Evolutionary conservation across 2,797 vertebrate genomes (phyloP), one percentile per base, ranked within the genome.

Genomic region (Smutsia gigantea): DNA sequence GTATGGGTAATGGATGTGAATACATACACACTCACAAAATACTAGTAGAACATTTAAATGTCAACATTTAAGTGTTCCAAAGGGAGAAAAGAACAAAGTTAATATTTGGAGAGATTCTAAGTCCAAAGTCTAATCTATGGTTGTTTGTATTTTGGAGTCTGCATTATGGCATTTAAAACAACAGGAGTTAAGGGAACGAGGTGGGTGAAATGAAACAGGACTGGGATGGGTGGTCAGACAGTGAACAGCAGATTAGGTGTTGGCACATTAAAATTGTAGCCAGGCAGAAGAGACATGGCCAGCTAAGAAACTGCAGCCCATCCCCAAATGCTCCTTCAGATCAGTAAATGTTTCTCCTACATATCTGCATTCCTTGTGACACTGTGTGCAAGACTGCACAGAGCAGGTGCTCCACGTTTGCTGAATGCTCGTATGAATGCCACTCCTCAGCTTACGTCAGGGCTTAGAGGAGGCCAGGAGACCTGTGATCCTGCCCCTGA

Each of bases 61-160:
- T 91, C 18, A 4, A 68, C 46, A 55, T 51, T 55, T 68, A 77
- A 93, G 42, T 81, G 84, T 72, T 87, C 79, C 57, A 85, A 89
- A 77, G 37, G 61, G 31, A 93, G 23, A 34, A 72, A 57, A 90
- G 55, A 84, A 63, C 66, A 75, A 92, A 90, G 64, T 68, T 72
- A 84, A 75, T 79, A 39, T 79, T 95, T 72, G 15, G 55, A 74
- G 63, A 49, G 69, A 89, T 29, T 93, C 31, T 42, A 78, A 90
- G 72, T 68, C 39, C 42, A 59, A 78, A 18, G 15, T 77, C 51
- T 69, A n/a, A 85, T 42, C 77, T 77, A 42, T 0, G 46, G 25
- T 90, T 55, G 72, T 64, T 34, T 86, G 21, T 66, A 57, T 46
- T 78, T 92, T 53, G 75, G 42, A 15, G 18, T 55, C 79, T 93